phyloP scores from a whole-genome alignment of 2,797 vertebrate genomes.

The Carapus acus region DNA sequence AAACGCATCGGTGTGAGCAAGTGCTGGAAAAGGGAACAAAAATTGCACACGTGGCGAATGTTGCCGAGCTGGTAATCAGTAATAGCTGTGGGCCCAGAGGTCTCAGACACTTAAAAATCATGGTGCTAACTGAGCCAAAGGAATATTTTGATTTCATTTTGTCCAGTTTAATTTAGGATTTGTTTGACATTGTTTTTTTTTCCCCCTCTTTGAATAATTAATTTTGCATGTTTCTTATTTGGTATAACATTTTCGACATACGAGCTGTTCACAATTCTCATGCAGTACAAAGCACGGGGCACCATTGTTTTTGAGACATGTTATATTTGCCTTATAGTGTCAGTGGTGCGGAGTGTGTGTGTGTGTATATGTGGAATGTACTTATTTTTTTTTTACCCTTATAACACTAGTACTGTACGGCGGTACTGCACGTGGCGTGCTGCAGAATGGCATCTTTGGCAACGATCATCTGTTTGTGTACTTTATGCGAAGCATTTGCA shows the following conservation, averaged over 20 bases:
- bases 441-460: too few species aligned
- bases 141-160: neutral
- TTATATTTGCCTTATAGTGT: constrained; percentile 53
- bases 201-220: constrained; percentile 14
- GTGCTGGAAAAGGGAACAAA: too few species aligned
- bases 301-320: constrained; percentile 18
- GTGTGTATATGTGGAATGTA: too few species aligned
- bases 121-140: constrained; percentile 49
- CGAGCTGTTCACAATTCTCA: constrained; percentile 25
- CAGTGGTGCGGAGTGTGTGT: constrained; percentile 19
- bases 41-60: too few species aligned
- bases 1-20: too few species aligned
- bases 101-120: too few species aligned
- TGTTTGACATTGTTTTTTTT: constrained; percentile 3
- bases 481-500: constrained; percentile 49
- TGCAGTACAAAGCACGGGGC: too few species aligned
- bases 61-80: too few species aligned
- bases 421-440: constrained; percentile 24
- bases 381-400: too few species aligned
- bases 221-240: constrained; percentile 59
- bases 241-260: too few species aligned
- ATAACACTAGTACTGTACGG: constrained; percentile 35
- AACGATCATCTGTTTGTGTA: constrained; percentile 8
- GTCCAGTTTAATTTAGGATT: neutral
- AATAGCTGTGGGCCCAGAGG: too few species aligned